These are phyloP conservation scores for Sesia bembeciformis DNA, from an alignment of 2,888 invertebrate species.

Conservation along the genomic window DNA sequence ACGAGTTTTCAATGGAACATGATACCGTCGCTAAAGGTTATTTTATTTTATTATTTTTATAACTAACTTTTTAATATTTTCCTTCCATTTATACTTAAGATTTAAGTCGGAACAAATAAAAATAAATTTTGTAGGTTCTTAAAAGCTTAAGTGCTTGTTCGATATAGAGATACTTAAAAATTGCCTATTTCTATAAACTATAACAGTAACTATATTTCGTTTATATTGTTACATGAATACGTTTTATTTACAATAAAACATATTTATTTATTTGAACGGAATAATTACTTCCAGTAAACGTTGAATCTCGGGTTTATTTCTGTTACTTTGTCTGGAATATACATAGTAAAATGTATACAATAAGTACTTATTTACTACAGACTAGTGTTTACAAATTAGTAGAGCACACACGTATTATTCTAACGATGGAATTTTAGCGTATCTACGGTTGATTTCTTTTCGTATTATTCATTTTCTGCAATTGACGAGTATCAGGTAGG, in stretches of 20 bases:
- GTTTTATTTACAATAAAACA: conserved; percentile 9
- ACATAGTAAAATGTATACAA: background rate
- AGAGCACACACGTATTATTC: background rate
- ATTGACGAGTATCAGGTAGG: conserved; percentile 4
- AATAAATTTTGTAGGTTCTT: no score
- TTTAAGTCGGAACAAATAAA: no score
- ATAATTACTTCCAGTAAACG: conserved; percentile 16
- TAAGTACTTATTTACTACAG: background rate
- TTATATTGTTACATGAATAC: conserved; percentile 1
- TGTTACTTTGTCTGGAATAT: background rate
- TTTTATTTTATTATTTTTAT: conserved; percentile 6
- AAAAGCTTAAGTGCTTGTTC: no score
- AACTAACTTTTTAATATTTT: conserved; percentile 5
- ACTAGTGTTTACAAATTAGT: background rate
- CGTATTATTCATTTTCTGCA: conserved; percentile 2
- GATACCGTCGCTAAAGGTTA: conserved; percentile 8
- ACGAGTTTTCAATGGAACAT: conserved; percentile 6
- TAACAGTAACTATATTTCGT: conserved; percentile 23
- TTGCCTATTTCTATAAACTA: conserved; percentile 26
- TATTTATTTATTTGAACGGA: conserved; percentile 18
- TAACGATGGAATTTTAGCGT: background rate
- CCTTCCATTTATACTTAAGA: no score
- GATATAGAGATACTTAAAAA: conserved; percentile 5
- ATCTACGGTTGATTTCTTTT: background rate
- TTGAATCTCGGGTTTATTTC: background rate